Evolutionary conservation across 1,140 invertebrate species (phyloP).

Genomic region (Ctenoplectra terminalis): DNA sequence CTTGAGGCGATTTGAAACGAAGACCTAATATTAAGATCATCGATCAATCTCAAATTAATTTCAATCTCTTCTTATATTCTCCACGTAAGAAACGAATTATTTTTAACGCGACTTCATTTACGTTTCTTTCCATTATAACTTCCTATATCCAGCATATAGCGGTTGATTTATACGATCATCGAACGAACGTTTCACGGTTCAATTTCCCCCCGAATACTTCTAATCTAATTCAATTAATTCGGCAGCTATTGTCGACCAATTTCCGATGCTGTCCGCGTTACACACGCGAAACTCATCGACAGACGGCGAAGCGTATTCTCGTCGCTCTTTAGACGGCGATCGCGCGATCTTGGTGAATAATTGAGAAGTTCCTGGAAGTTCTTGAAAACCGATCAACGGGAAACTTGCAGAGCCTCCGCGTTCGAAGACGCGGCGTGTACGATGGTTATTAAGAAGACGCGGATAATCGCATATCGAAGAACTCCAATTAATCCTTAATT

Average conservation of each 20-base stretch:
- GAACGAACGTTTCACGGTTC: background rate
- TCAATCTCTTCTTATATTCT: too few species aligned
- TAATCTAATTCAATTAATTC: background rate
- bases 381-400: constrained; percentile 43
- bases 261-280: constrained; percentile 34
- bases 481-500: constrained; percentile 63
- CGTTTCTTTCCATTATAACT: background rate
- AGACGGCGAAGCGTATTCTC: constrained; percentile 2
- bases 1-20: too few species aligned
- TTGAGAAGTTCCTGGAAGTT: constrained; percentile 51
- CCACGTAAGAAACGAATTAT: too few species aligned
- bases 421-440: constrained; percentile 25
- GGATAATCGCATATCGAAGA: constrained; percentile 51
- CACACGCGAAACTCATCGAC: constrained; percentile 14
- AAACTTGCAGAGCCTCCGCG: constrained; percentile 22
- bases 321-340: constrained; percentile 3
- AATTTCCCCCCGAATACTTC: background rate
- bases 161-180: background rate
- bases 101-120: too few species aligned
- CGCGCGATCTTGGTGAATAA: constrained; percentile 45
- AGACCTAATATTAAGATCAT: too few species aligned
- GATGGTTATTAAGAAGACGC: constrained; percentile 11
- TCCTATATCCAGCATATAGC: too few species aligned
- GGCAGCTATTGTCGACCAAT: background rate
- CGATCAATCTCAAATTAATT: too few species aligned